phyloP scores from a whole-genome alignment of 2,113 vertebrate species.

The Colistium nudipinnis region DNA sequence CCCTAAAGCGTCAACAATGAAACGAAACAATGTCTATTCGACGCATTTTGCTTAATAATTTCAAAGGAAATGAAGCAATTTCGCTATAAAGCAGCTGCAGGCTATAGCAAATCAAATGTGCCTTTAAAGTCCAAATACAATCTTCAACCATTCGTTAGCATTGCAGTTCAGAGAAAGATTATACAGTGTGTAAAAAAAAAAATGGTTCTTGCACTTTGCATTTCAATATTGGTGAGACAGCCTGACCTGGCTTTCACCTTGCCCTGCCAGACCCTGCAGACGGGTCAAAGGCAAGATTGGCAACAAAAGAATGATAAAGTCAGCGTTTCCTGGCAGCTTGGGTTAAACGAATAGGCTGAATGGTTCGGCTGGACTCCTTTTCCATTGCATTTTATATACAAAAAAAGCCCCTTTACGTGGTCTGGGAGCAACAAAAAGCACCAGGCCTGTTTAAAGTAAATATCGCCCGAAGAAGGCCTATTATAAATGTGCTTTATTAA shows the following conservation, averaged over 20 bases:
- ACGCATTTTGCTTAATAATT: too few species aligned
- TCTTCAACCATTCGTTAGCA: background rate
- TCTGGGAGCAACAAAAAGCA: background rate
- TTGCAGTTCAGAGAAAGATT: background rate
- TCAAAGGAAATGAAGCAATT: too few species aligned
- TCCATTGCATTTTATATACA: background rate
- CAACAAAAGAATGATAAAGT: constrained; percentile 96
- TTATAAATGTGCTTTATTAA: background rate
- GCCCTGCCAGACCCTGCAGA: constrained; percentile 88
- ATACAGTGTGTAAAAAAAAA: background rate
- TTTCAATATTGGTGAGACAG: constrained; percentile 93
- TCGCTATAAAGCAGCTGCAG: background rate
- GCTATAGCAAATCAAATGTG: too few species aligned
- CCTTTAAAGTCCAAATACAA: background rate
- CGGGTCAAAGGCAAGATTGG: constrained; percentile 96
- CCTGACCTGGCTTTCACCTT: constrained; percentile 99
- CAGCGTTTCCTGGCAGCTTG: constrained; percentile 83
- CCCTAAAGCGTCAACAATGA: too few species aligned
- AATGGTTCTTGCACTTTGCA: constrained; percentile 58
- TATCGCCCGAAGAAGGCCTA: background rate
- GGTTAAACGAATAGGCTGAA: constrained; percentile 36
- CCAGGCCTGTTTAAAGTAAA: constrained; percentile 10
- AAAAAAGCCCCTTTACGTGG: background rate
- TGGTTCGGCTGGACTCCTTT: constrained; percentile 14
- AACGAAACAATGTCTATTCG: too few species aligned